Base-by-base conservation (phyloP, 1,140 invertebrate genomes). In the Meloidogyne chitwoodi region DNA sequence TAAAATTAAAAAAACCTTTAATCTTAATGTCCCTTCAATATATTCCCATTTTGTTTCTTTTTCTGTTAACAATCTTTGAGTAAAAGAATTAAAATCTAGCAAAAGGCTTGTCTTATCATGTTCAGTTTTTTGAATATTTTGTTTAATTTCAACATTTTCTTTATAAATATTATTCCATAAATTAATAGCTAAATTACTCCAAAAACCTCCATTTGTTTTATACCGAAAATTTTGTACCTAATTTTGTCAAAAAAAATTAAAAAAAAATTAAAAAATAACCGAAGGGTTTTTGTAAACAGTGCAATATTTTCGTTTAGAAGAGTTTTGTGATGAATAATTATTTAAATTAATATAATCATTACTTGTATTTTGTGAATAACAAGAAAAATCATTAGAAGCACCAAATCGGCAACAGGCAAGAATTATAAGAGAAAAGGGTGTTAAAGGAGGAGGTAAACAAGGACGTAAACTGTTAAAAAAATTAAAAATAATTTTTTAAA, bases 381-480 rank as follows among this genome's bases (percentile, higher is more conserved):
- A 73, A 10, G 71, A 27, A 26, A 73, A 73, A 64, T 12, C 14
- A 26, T 22, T 26, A 64, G 27, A 61, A 22, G 38, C 79, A 63
- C 71, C 31, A 22, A 76, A 56, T 19, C 31, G 27, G 26, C 77
- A 79, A 48, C 77, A 79, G 76, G 68, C 77, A 19, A 83, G 61
- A 19, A 74, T 76, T 16, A 82, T 19, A 29, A 85, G 75, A 64
- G 79, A 84, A 19, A 85, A 27, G 22, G 78, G 75, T 65, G 84
- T 85, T 14, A 85, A 75, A 29, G 84, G 84, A 48, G 84, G 85
- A n/a, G 84, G 84, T 41, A 87, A 61, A 26, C 77, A 80, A 29
- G 84, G 84, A 8, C 84, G 81, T 12, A 80, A 29, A 74, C 79
- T 83, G 79, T 65, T 65, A 76, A n/a, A 29, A 16, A 5, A 34